Conservation (phyloP, 2,797 vertebrate genomes). For the Coregonus suidteri region DNA sequence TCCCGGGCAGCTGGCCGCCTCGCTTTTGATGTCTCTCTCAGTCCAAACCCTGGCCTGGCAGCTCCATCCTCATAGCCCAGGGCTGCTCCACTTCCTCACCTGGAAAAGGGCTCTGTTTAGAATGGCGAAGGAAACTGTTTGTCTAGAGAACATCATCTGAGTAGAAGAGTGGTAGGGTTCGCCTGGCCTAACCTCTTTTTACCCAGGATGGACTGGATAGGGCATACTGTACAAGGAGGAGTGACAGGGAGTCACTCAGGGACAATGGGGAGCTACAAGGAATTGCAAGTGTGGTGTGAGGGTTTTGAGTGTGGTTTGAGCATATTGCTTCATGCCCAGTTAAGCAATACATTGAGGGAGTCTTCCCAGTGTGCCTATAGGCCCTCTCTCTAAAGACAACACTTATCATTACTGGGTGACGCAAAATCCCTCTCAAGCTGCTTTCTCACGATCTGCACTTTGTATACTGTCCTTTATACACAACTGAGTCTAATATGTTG, state of each 20-base stretch:
- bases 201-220: not conserved
- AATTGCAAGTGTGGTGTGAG: not conserved
- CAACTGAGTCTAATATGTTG: not conserved
- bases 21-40: slow-evolving; percentile 13
- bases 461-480: too few species aligned
- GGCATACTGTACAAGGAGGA: not conserved
- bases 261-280: not conserved
- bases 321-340: not conserved
- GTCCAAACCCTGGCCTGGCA: not conserved
- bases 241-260: not conserved
- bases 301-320: not conserved
- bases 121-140: not conserved
- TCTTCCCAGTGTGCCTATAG: not conserved
- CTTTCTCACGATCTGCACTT: not conserved
- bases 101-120: slow-evolving; percentile 5
- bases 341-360: not conserved
- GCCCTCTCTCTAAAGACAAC: not conserved
- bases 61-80: not conserved
- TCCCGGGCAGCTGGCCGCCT: not conserved
- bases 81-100: not conserved
- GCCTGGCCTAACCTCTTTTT: not conserved
- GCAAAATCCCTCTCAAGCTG: not conserved
- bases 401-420: not conserved
- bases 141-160: not conserved
- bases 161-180: not conserved